Percentiles rank a stretch among this genome's conserved stretches.
Conservation (phyloP, 2,888 invertebrate species). For the Rhopalosiphum nymphaeae region DNA sequence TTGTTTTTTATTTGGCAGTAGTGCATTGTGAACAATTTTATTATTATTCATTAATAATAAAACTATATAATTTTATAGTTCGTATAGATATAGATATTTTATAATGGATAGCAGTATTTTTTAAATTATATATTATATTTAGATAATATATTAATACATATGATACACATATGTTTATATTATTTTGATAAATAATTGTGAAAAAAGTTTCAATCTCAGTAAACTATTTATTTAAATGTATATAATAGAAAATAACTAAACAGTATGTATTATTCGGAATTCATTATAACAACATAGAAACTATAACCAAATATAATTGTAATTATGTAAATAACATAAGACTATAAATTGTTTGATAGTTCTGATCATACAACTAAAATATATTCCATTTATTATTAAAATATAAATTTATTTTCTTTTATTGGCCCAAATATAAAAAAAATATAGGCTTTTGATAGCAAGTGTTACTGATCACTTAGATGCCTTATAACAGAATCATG, state of each 20-base stretch:
- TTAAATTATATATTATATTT: not conserved
- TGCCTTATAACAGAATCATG: constrained; percentile 55
- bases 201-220: not conserved
- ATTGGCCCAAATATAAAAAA: not conserved
- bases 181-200: not conserved
- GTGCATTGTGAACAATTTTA: not conserved
- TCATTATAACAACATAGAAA: not conserved
- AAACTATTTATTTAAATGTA: not conserved
- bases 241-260: not conserved
- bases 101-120: not conserved
- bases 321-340: not conserved
- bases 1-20: constrained; percentile 13
- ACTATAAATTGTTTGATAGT: not conserved
- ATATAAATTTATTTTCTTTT: not conserved
- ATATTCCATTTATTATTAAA: not conserved
- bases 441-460: not conserved
- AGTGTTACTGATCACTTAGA: constrained; percentile 28
- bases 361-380: not conserved
- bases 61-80: not conserved
- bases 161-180: not conserved
- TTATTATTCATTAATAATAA: constrained; percentile 6
- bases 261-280: not conserved
- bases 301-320: not conserved
- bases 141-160: not conserved
- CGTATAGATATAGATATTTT: not conserved